Percentiles rank a stretch among this genome's conserved stretches.
phyloP scores from a whole-genome alignment of 2,113 vertebrate species.

The Catagonus wagneri region DNA sequence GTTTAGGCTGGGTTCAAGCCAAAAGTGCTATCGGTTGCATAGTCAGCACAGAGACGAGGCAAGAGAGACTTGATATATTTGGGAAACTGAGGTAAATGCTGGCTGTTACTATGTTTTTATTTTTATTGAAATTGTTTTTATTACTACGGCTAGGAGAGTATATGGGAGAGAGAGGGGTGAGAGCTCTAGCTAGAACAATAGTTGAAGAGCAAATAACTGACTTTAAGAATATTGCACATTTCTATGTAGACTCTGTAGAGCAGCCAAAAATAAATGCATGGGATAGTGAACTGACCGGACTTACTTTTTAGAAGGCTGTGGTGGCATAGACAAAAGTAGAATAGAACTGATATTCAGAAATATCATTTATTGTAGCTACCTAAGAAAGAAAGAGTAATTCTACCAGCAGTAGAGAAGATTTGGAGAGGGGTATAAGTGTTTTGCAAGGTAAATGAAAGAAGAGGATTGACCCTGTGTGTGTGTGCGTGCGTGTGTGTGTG shows the following conservation, averaged over 20 bases:
- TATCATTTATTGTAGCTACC: background rate
- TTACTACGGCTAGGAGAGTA: background rate
- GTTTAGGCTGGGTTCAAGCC: too few species aligned
- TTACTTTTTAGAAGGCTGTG: background rate
- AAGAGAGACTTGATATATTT: background rate
- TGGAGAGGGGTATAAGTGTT: background rate
- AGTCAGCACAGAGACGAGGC: background rate
- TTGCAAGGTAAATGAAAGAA: background rate
- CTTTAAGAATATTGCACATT: background rate
- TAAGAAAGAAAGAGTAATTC: background rate
- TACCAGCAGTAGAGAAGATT: background rate
- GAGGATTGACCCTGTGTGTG: background rate
- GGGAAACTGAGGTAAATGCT: background rate
- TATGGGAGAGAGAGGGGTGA: background rate
- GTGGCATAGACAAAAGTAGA: background rate
- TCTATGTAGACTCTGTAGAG: background rate
- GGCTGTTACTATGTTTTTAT: background rate
- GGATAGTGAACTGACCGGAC: background rate
- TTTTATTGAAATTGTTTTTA: conserved; percentile 2
- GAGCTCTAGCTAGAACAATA: background rate
- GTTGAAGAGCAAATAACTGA: background rate
- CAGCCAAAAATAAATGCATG: background rate
- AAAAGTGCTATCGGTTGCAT: too few species aligned
- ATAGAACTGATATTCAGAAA: background rate
- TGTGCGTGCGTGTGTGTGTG: too few species aligned